Conservation (phyloP, 2,888 invertebrate genomes). For the Neoscelio sp. region DNA sequence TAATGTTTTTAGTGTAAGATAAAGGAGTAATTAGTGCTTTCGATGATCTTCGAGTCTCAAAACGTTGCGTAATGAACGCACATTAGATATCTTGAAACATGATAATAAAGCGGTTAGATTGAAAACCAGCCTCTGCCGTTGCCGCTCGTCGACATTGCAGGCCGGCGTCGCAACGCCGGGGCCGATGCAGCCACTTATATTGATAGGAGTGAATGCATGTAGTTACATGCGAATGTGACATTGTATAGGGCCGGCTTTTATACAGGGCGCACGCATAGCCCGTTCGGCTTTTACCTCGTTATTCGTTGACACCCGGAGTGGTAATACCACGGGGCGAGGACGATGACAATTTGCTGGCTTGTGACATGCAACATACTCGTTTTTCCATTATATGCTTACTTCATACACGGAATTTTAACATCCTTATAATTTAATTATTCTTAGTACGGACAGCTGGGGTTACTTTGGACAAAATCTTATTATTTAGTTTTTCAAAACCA, state of each 20-base stretch:
- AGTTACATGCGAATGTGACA: conserved; percentile 53
- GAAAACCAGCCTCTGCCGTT: conserved; percentile 48
- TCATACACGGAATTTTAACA: conserved; percentile 33
- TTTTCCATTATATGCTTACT: conserved; percentile 33
- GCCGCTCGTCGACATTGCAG: conserved; percentile 23
- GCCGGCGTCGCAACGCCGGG: conserved; percentile 42
- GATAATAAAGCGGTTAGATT: conserved; percentile 67
- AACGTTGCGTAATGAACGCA: conserved; percentile 43
- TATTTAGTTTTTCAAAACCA: too few species aligned
- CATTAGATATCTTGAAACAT: conserved; percentile 67
- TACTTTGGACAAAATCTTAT: too few species aligned
- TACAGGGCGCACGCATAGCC: conserved; percentile 54
- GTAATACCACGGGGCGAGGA: conserved; percentile 44
- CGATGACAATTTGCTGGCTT: conserved; percentile 61
- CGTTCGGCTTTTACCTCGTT: conserved; percentile 57
- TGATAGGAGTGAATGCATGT: conserved; percentile 51
- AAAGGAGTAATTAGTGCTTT: too few species aligned
- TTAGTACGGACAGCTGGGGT: too few species aligned
- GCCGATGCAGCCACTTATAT: conserved; percentile 57
- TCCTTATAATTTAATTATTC: conserved; percentile 41
- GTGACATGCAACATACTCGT: conserved; percentile 58
- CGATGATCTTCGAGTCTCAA: conserved; percentile 26
- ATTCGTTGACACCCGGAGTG: conserved; percentile 61
- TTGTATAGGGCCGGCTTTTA: conserved; percentile 50
- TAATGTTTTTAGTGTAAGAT: background rate